These are phyloP conservation scores for Campoplex nolae DNA, from an alignment of 2,888 invertebrate genomes.

Conservation along the genomic window DNA sequence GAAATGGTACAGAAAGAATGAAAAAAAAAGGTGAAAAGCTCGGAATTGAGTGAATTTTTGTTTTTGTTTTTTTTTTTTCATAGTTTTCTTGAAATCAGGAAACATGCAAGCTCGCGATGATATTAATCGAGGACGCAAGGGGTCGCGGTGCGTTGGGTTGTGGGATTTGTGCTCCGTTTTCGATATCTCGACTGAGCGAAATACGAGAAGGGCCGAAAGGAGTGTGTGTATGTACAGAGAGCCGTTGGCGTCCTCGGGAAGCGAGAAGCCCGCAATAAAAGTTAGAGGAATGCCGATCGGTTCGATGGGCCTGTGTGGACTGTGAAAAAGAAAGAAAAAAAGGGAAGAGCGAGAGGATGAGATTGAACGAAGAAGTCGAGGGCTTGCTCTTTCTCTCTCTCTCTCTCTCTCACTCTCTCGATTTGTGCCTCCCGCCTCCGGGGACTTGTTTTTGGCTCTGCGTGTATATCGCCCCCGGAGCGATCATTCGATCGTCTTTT, in stretches of 20 bases:
- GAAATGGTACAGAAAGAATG: not conserved
- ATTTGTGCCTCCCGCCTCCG: slow-evolving; percentile 54
- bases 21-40: not conserved
- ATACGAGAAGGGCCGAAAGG: slow-evolving; percentile 64
- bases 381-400: not conserved
- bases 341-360: slow-evolving; percentile 16
- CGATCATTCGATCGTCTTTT: slow-evolving; percentile 59
- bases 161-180: slow-evolving; percentile 47
- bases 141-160: slow-evolving; percentile 21
- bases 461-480: slow-evolving; percentile 58
- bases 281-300: slow-evolving; percentile 74
- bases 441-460: slow-evolving; percentile 74
- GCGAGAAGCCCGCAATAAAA: slow-evolving; percentile 77
- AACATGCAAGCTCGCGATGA: not conserved
- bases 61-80: not conserved
- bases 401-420: not conserved
- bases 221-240: slow-evolving; percentile 13
- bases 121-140: slow-evolving; percentile 26
- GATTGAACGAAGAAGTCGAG: slow-evolving; percentile 31
- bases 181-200: slow-evolving; percentile 66
- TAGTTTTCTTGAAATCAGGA: not conserved
- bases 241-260: slow-evolving; percentile 65
- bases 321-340: slow-evolving; percentile 15
- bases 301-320: slow-evolving; percentile 32
- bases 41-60: not conserved